Conservation (phyloP, 2,113 vertebrate genomes). For the Tretioscincus oriximinensis region DNA sequence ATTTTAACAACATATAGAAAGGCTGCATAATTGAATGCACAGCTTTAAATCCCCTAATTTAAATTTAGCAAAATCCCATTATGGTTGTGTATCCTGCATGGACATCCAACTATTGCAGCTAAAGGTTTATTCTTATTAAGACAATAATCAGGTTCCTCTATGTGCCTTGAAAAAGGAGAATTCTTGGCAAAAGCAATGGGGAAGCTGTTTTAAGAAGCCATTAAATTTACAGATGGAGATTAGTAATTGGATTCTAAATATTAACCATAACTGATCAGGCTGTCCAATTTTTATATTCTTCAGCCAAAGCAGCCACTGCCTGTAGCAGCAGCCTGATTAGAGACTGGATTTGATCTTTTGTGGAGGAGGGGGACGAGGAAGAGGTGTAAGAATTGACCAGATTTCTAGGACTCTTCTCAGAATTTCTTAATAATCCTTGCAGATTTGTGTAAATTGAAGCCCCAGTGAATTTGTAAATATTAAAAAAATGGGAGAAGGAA, state of each 20-base stretch:
- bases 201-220: not conserved
- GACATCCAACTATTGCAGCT: too few relatives aligned
- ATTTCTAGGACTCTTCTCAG: constrained; percentile 37
- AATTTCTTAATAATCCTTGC: constrained; percentile 36
- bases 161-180: not conserved
- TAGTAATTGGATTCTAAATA: too few relatives aligned
- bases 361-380: not conserved
- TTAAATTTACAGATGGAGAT: too few relatives aligned
- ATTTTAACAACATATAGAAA: too few relatives aligned
- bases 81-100: too few relatives aligned
- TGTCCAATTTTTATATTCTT: too few relatives aligned
- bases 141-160: not conserved
- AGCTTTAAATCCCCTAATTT: too few relatives aligned
- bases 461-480: constrained; percentile 24
- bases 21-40: too few relatives aligned
- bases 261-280: too few relatives aligned
- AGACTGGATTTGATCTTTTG: constrained; percentile 42
- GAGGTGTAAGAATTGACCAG: constrained; percentile 34
- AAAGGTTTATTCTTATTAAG: not conserved
- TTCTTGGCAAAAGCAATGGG: not conserved
- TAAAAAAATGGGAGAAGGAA: constrained; percentile 53
- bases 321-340: constrained; percentile 32
- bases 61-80: too few relatives aligned
- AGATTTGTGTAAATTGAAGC: constrained; percentile 31
- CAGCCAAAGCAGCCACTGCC: too few relatives aligned